phyloP scores from a whole-genome alignment of 1,140 invertebrate genomes.

The Drosophila chauvacae region DNA sequence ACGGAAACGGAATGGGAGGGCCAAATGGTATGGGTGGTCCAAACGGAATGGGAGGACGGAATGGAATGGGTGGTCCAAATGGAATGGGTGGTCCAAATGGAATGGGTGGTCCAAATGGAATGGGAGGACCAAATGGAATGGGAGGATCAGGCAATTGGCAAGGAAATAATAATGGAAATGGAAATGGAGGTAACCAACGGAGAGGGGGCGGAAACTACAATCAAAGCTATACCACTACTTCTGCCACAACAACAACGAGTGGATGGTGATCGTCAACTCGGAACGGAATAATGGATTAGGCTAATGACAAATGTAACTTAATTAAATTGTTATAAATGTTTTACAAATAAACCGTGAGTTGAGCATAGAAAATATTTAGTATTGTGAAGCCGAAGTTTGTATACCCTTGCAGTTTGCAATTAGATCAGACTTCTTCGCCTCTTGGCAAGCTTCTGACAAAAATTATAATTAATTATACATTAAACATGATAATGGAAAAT shows the following conservation, averaged over 20 bases:
- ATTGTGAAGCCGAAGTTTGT: not conserved
- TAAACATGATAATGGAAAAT: too few relatives aligned
- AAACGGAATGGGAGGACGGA: not conserved
- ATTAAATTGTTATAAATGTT: not conserved
- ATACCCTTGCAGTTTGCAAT: too few relatives aligned
- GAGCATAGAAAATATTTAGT: not conserved
- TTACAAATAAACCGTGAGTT: conserved; percentile 11
- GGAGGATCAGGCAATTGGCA: conserved; percentile 17
- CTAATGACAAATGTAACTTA: not conserved
- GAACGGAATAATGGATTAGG: not conserved
- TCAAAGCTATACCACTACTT: conserved; percentile 13
- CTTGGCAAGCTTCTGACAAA: too few relatives aligned
- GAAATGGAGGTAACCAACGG: conserved; percentile 3
- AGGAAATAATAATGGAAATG: conserved; percentile 15
- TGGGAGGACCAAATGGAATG: not conserved
- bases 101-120: not conserved
- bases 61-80: not conserved
- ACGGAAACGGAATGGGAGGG: conserved; percentile 7
- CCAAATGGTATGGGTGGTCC: not conserved
- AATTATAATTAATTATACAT: too few relatives aligned
- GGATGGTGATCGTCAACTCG: conserved; percentile 1
- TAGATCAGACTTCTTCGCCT: too few relatives aligned
- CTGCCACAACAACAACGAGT: conserved; percentile 18
- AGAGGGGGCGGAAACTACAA: not conserved
- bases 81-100: not conserved